These are phyloP conservation scores for Tolypeutes matacus DNA, from an alignment of 2,797 vertebrate genomes.

Conservation along the genomic window DNA sequence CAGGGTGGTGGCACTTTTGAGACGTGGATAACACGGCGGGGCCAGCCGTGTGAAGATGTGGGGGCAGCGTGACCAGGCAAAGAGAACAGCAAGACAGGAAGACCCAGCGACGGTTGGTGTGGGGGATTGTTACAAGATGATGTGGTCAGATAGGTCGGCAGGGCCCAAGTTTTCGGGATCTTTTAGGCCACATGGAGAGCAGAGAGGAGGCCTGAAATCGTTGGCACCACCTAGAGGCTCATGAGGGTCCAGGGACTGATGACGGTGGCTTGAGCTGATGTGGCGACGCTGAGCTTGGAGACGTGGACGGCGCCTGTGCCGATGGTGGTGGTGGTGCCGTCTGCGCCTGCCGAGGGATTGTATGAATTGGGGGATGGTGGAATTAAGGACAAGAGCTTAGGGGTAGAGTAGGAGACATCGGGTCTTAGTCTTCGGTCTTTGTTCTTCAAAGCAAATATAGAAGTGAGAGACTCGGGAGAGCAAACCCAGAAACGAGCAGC, in stretches of 20 bases:
- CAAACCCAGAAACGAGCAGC: background rate
- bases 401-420: rapidly evolving
- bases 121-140: background rate
- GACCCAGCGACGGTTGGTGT: background rate
- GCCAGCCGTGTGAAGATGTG: rapidly evolving
- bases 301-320: rapidly evolving
- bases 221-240: background rate
- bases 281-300: rapidly evolving
- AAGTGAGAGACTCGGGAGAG: too few species aligned
- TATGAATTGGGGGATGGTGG: rapidly evolving
- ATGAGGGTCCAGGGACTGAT: background rate
- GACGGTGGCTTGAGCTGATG: background rate
- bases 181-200: background rate
- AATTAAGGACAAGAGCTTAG: background rate
- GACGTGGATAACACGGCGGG: background rate
- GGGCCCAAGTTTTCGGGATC: background rate
- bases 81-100: background rate
- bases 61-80: rapidly evolving
- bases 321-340: rapidly evolving
- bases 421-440: background rate
- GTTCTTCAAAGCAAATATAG: too few species aligned
- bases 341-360: background rate
- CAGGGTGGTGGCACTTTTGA: background rate
- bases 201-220: too few species aligned
- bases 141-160: rapidly evolving